Base-by-base conservation (phyloP, 2,113 vertebrate genomes). In the Noctilio leporinus region DNA sequence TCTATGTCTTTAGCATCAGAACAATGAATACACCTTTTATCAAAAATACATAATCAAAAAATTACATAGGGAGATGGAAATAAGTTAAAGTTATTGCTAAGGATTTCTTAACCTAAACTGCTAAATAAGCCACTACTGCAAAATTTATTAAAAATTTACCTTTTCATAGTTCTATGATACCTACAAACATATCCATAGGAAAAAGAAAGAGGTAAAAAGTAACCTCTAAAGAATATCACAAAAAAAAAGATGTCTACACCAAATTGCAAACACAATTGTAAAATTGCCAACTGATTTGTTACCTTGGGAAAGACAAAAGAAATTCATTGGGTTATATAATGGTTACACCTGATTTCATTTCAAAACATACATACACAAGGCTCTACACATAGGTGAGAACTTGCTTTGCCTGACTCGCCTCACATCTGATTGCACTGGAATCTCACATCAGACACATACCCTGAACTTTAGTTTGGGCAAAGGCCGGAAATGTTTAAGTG, bases 1-100 rank as follows among this genome's bases (percentile, higher is more conserved):
- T 97, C 91, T 96, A 98, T 96, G 83, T 97, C 98, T 96, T 98
- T 98, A 98, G 97, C 95, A 96, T 97, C 95, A 97, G 55, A 97
- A 95, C 97, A 98, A 96, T 93, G 96, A 87, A 96, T 96, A 96
- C 95, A 96, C 86, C 90, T 98, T 94, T 96, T 94, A 92, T 43
- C 24, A 92, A 96, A 96, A 96, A 78, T 40, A 91, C 10, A 67
- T 93, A 73, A 83, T 22, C n/a, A 87, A 19, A 89, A 89, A 81
- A 26, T 70, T 5, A 53, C 76, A 5, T 95, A 97, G 75, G 94
- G 94, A 97, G 95, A 97, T 90, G 93, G 80, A 96, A 76, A 75
- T 40, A 94, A 96, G 97, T 84, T 89, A 97, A 96, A 97, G 89
- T 95, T 96, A 94, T 80, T 88, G 24, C 57, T 87, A 49, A 73